phyloP scores from a whole-genome alignment of 2,113 vertebrate genomes.

The Brachypteracias leptosomus region DNA sequence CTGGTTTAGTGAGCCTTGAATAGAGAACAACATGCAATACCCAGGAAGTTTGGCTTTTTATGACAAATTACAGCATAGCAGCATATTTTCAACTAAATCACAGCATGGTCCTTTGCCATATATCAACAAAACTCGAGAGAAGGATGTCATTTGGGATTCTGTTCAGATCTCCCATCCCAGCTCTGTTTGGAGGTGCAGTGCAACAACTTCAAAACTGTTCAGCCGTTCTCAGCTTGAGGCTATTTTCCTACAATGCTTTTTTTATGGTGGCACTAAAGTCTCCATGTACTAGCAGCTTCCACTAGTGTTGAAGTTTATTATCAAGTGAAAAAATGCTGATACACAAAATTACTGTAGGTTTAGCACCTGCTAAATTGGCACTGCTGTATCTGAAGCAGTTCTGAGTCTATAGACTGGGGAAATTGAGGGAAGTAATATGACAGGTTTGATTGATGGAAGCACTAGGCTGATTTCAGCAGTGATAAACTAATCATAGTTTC shows the following conservation, averaged over 20 bases:
- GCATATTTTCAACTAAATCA: neutral
- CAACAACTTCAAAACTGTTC: slow-evolving; percentile 22
- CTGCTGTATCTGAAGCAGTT: neutral
- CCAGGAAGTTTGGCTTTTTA: neutral
- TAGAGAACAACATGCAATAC: neutral
- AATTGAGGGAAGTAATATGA: neutral
- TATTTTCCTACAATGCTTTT: slow-evolving; percentile 21
- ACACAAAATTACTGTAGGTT: slow-evolving; percentile 22
- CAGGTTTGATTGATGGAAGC: slow-evolving; percentile 10
- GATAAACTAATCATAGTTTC: neutral
- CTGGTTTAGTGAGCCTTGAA: neutral
- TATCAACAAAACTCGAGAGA: neutral
- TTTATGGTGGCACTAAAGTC: slow-evolving; percentile 51
- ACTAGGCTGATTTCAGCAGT: neutral
- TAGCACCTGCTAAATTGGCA: slow-evolving; percentile 26
- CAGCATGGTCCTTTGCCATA: neutral
- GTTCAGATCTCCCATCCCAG: neutral
- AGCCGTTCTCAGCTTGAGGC: slow-evolving; percentile 31
- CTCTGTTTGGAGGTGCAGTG: neutral
- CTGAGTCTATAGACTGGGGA: neutral
- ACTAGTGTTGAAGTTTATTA: neutral
- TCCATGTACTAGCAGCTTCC: neutral
- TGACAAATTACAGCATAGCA: neutral
- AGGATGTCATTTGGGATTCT: neutral
- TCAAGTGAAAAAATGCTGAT: slow-evolving; percentile 36